phyloP scores from a whole-genome alignment of 2,888 invertebrate genomes.

The Perizoma affinitatum region DNA sequence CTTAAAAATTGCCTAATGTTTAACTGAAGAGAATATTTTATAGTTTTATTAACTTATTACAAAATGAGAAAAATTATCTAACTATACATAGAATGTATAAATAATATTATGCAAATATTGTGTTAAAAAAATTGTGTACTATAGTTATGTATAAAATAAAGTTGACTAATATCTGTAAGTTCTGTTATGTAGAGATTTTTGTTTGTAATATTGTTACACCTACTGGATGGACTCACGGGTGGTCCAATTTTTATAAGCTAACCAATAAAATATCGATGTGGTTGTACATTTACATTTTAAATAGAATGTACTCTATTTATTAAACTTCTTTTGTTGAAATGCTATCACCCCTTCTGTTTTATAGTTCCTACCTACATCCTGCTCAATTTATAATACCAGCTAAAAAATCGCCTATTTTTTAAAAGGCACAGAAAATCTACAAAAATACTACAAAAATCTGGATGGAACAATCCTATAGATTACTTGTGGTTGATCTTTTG shows the following conservation, averaged over 20 bases:
- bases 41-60: constrained; percentile 84
- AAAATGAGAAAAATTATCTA: constrained; percentile 78
- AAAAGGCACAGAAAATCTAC: too few relatives aligned
- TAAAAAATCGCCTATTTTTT: too few relatives aligned
- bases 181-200: constrained; percentile 84
- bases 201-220: constrained; percentile 83
- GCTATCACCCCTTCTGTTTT: constrained; percentile 63
- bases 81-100: constrained; percentile 83
- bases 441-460: too few relatives aligned
- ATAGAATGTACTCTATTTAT: constrained; percentile 83
- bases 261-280: constrained; percentile 84
- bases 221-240: constrained; percentile 77
- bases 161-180: constrained; percentile 84
- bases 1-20: constrained; percentile 81
- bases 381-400: not conserved
- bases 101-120: constrained; percentile 77
- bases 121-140: constrained; percentile 82
- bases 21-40: constrained; percentile 82
- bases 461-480: too few relatives aligned
- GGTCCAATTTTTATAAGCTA: constrained; percentile 85
- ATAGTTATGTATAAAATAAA: constrained; percentile 82
- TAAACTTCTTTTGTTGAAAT: constrained; percentile 77
- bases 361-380: constrained; percentile 9
- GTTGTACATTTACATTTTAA: constrained; percentile 84
- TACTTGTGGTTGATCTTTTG: too few relatives aligned